These are phyloP conservation scores for Elmis aenea DNA, from an alignment of 2,888 invertebrate species.

Conservation along the genomic window DNA sequence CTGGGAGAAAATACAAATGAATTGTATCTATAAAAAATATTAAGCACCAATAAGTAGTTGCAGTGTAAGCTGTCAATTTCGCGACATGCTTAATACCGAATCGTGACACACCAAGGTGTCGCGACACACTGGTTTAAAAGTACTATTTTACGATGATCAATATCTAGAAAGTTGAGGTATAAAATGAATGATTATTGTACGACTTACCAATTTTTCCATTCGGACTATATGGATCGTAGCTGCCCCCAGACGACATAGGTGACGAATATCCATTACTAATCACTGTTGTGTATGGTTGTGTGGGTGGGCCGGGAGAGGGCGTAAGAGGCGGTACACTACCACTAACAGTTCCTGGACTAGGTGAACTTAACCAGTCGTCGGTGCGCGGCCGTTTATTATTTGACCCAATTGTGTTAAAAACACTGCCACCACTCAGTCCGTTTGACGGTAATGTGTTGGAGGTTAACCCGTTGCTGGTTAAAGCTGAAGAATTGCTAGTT, in stretches of 20 bases:
- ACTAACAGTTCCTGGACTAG: conserved; percentile 54
- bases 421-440: conserved; percentile 27
- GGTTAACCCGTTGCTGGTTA: conserved; percentile 31
- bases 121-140: too few species aligned
- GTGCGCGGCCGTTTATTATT: conserved; percentile 38
- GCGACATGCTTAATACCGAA: too few species aligned
- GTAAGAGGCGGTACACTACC: conserved; percentile 59
- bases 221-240: conserved; percentile 89
- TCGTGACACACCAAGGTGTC: too few species aligned
- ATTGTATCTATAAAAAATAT: too few species aligned
- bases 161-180: too few species aligned
- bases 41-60: too few species aligned
- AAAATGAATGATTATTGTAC: too few species aligned
- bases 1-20: too few species aligned
- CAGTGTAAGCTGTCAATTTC: too few species aligned
- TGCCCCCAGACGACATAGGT: conserved; percentile 79
- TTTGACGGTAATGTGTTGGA: conserved; percentile 10
- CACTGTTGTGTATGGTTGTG: conserved; percentile 48
- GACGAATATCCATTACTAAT: conserved; percentile 78
- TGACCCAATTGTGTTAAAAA: conserved; percentile 8
- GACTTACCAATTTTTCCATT: conserved; percentile 86
- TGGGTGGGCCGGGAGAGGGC: conserved; percentile 59
- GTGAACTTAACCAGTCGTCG: conserved; percentile 62
- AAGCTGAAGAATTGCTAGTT: conserved; percentile 17
- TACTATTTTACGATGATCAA: too few species aligned